Evolutionary conservation across 2,888 invertebrate species (phyloP), one percentile per base, ranked within the genome.

Genomic region (Allolobophora icterica): DNA sequence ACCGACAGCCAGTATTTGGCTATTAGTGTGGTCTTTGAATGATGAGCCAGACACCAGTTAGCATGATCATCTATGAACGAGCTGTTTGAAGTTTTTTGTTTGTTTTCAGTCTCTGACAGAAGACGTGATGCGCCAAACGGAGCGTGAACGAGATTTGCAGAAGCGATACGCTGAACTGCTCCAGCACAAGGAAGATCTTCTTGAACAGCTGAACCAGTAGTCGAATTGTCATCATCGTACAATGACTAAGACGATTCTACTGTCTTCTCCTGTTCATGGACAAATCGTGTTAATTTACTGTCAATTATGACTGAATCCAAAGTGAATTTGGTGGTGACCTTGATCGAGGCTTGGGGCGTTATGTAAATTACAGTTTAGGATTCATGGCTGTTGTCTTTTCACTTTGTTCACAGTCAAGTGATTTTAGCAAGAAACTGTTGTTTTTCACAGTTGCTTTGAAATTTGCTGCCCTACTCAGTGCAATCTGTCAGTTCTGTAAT

Each of bases 81-180:
- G 13, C 83, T 90, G 35, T 15, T 52, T 38, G 4, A 45, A 11
- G 52, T 45, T n/a, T 45, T 2, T 38, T 90, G 30, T 52, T 34
- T 34, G 19, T 58, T 90, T 89, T 21, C 95, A 97, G 97, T 97
- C 97, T 0, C 95, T 99, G 92, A 97, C 97, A 91, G 98, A 98
- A 94, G 99, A 99, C 95, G 98, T 99, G 0, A 97, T 97, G 92
- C 96, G 98, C 91, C 99, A 99, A 96, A 97, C 97, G 94, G 98
- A 98, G 93, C 96, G 99, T 91, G 99, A 99, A 95, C 97, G 97
- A 93, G 97, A 96, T 91, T 96, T 99, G 90, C 99, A 99, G 96
- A 96, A 96, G 92, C 97, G 97, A 93, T 99, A 97, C 95, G 97
- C 97, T 0, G 97, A 97, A 92, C 96, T 98, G 24, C 94, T 89